A percentile compares a stretch with the other conserved stretches of the same genome.
These are phyloP conservation scores for Hemaris fuciformis DNA, from an alignment of 2,888 invertebrate genomes.

Conservation along the genomic window DNA sequence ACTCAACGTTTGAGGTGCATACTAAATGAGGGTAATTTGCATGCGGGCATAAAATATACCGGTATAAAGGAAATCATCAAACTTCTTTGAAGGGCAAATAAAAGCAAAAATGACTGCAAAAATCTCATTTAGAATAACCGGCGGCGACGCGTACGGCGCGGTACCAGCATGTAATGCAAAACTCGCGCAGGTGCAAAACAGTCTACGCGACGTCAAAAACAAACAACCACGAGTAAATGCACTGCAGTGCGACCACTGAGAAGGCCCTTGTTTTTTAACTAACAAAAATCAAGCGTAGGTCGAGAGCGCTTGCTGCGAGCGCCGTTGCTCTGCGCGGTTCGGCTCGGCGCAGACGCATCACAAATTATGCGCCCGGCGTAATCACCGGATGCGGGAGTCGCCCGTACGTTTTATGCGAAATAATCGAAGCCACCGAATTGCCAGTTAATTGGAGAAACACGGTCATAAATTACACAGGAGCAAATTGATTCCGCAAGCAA, in stretches of 20 bases:
- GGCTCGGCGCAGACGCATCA: conserved; percentile 55
- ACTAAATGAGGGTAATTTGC: conserved; percentile 31
- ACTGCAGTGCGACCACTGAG: conserved; percentile 40
- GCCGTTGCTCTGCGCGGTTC: conserved; percentile 29
- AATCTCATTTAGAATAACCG: conserved; percentile 55
- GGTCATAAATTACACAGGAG: conserved; percentile 69
- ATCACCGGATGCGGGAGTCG: conserved; percentile 81
- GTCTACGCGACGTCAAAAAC: conserved; percentile 57
- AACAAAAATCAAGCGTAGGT: conserved; percentile 70
- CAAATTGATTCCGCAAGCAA: conserved; percentile 68
- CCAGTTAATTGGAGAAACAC: conserved; percentile 78
- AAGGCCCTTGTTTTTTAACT: conserved; percentile 72
- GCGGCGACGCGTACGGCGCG: conserved; percentile 29
- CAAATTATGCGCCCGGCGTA: conserved; percentile 75
- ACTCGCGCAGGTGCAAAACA: conserved; percentile 72
- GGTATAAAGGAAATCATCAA: conserved; percentile 40
- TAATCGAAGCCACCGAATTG: conserved; percentile 81
- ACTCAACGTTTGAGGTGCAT: conserved; percentile 3
- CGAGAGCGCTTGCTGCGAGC: conserved; percentile 23
- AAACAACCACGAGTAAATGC: conserved; percentile 60
- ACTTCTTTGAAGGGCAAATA: conserved; percentile 37
- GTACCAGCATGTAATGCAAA: conserved; percentile 58
- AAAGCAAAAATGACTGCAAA: conserved; percentile 44
- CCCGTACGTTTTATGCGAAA: conserved; percentile 78
- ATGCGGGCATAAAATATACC: conserved; percentile 31